A percentile compares a stretch with the other conserved stretches of the same genome.
phyloP scores from a whole-genome alignment of 2,113 vertebrate genomes.

The Planiliza haematocheilus region DNA sequence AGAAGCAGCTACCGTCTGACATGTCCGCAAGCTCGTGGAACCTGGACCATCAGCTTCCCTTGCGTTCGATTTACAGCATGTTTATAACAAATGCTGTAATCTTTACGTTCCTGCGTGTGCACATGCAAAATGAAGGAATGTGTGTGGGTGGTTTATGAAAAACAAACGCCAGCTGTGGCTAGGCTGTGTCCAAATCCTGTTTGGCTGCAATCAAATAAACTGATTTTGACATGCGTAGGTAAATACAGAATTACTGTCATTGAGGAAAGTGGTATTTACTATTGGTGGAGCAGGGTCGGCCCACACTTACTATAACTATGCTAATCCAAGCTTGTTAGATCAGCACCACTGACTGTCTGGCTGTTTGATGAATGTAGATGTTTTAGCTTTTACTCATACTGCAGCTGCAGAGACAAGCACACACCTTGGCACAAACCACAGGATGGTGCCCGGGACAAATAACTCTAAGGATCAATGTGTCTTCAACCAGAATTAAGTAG shows the following conservation, averaged over 20 bases:
- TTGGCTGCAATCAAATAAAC: slow-evolving; percentile 61
- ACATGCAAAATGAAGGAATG: background rate
- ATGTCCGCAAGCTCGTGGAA: slow-evolving; percentile 13
- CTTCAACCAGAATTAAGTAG: too few relatives aligned
- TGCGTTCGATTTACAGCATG: background rate
- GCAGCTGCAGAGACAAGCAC: background rate
- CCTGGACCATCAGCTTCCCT: background rate
- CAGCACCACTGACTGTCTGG: background rate
- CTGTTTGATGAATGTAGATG: background rate
- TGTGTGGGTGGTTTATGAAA: slow-evolving; percentile 25
- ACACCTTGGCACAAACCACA: background rate
- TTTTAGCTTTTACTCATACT: background rate
- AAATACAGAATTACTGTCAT: slow-evolving; percentile 52
- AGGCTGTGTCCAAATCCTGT: slow-evolving; percentile 49
- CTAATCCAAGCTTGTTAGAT: slow-evolving; percentile 44
- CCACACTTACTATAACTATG: slow-evolving; percentile 39
- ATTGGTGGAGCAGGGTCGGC: slow-evolving; percentile 39
- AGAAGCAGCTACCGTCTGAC: slow-evolving; percentile 9
- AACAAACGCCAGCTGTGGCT: slow-evolving; percentile 35
- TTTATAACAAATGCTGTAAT: background rate
- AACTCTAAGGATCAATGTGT: background rate
- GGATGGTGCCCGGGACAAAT: background rate
- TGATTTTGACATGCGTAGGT: slow-evolving; percentile 34
- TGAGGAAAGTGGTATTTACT: slow-evolving; percentile 49
- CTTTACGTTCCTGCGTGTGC: background rate